phyloP scores from a whole-genome alignment of 53 echinoderm and acorn worm species.

The Mesocentrotus franciscanus region DNA sequence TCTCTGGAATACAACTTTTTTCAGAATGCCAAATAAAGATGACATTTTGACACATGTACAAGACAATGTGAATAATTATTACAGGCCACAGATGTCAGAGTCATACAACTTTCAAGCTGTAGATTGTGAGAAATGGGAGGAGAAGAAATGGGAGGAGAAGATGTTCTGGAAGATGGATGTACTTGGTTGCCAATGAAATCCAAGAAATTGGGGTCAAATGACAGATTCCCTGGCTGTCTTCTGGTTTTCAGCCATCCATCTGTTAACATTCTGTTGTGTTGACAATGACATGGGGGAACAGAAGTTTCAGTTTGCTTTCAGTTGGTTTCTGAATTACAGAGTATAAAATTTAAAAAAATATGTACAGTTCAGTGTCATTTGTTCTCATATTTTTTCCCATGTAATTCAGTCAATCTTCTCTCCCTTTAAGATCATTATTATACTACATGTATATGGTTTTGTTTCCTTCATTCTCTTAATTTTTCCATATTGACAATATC shows the following conservation, averaged over 20 bases:
- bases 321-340: not conserved
- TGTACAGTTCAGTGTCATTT: no score
- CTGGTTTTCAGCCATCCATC: not conserved
- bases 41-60: no score
- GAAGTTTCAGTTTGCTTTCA: not conserved
- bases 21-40: no score
- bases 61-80: no score
- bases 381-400: no score
- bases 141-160: not conserved
- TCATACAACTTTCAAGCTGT: not conserved
- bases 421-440: no score
- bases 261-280: slow-evolving; percentile 11
- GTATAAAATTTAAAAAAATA: no score
- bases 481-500: no score
- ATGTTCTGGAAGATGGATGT: not conserved
- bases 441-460: no score
- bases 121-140: not conserved
- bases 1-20: no score
- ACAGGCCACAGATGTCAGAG: not conserved
- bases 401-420: no score
- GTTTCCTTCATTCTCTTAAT: no score
- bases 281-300: not conserved
- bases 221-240: not conserved
- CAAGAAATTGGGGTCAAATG: slow-evolving; percentile 17
- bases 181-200: not conserved